Conservation (phyloP, 1,140 invertebrate genomes). For the Sycophila sp. region DNA sequence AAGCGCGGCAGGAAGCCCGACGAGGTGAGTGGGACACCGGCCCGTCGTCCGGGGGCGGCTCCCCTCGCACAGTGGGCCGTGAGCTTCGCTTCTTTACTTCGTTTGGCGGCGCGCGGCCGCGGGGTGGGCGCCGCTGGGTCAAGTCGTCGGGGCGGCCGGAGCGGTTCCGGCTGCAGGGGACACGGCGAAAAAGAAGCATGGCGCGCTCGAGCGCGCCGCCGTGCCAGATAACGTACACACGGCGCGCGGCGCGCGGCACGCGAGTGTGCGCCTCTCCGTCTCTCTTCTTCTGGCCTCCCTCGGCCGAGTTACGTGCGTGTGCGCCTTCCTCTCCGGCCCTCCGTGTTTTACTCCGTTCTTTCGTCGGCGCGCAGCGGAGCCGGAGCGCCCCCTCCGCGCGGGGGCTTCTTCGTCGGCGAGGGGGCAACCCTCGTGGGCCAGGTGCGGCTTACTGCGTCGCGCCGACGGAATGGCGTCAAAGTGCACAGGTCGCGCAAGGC, state of each 20-base stretch:
- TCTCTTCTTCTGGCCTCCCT: too few species aligned
- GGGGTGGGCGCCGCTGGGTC: too few species aligned
- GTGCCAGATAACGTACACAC: too few species aligned
- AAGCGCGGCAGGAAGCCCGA: constrained; percentile 83
- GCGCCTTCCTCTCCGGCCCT: neutral
- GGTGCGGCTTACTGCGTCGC: neutral
- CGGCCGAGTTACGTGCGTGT: too few species aligned
- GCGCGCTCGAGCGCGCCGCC: constrained; percentile 1
- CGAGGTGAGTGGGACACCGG: constrained; percentile 74
- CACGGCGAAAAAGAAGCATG: constrained; percentile 27
- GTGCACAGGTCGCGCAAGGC: neutral
- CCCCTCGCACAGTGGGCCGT: neutral
- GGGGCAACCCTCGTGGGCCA: neutral
- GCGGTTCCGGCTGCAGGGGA: too few species aligned
- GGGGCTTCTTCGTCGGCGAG: neutral
- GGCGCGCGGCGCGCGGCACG: neutral
- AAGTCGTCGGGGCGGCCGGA: too few species aligned
- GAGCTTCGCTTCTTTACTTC: neutral
- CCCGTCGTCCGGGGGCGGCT: neutral
- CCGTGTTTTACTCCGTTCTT: constrained; percentile 19
- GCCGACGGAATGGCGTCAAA: constrained; percentile 13
- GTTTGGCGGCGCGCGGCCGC: too few species aligned
- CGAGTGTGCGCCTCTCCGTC: too few species aligned
- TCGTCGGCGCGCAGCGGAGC: neutral
- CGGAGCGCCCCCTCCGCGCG: neutral